Conservation (phyloP, 2,113 vertebrate species). For the Calidris pugnax region DNA sequence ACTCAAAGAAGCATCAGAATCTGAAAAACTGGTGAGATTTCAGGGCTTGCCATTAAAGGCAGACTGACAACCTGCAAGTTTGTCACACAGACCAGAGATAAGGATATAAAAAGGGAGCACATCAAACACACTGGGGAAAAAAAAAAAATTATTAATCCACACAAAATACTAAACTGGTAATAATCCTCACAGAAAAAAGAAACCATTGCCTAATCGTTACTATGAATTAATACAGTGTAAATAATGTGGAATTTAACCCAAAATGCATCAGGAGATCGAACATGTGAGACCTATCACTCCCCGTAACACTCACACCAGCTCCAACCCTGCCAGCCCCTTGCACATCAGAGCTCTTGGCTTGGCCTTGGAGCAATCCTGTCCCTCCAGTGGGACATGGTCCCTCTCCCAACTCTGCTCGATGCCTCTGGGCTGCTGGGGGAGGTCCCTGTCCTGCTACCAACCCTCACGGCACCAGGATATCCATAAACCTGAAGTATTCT, state of each 20-base stretch:
- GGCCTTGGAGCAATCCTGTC: neutral
- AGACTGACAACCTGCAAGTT: neutral
- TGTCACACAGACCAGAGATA: neutral
- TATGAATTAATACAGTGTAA: neutral
- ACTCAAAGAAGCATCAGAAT: neutral
- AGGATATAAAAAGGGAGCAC: neutral
- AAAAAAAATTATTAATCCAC: neutral
- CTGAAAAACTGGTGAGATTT: neutral
- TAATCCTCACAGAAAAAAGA: neutral
- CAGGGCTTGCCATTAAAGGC: neutral
- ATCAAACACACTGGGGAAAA: neutral
- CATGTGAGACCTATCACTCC: neutral
- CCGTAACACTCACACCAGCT: accelerated
- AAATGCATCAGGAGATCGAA: neutral
- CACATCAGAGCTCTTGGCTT: too few species aligned
- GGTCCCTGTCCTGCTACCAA: neutral
- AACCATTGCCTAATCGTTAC: neutral
- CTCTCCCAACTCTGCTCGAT: neutral
- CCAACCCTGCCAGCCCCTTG: neutral
- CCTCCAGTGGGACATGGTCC: neutral
- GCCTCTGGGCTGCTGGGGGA: neutral
- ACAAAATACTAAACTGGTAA: neutral
- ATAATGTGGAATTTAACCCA: neutral
- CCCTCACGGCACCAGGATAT: neutral
- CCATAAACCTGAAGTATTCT: neutral